Base-by-base conservation (phyloP, 1,140 invertebrate species). In the Cardiocondyla obscurior region DNA sequence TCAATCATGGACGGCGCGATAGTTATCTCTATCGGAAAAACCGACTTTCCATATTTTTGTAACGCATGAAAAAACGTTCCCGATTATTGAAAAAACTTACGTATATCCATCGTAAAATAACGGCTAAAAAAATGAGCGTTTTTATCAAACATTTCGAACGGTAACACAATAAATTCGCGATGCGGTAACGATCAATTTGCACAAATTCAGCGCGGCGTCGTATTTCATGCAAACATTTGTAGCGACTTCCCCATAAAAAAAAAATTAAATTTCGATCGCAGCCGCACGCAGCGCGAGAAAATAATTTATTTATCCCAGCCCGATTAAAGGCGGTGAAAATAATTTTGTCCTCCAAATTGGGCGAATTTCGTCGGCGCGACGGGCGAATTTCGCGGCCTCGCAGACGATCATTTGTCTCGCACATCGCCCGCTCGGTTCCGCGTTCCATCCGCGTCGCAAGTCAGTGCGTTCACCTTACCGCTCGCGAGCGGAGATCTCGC, bases 391-490 rank as follows among this genome's bases (percentile, higher is more conserved):
- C 82, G 90, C 83, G 83, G 85, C 83, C 83, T 86, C 85, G 90
- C 84, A 91, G 88, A 91, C 91, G 87, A 89, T 93, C 90, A 93
- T 93, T 93, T 93, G 92, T 93, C 92, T 93, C 89, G 84, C 84
- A 86, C 89, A 92, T 93, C 88, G 89, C 84, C 85, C 90, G 90
- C 86, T 83, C 83, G 88, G 91, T 93, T 93, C 92, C 93, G 93
- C 91, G 92, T 93, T 93, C 93, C 92, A 91, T 88, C 89, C 86
- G 90, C 92, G 91, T 92, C 92, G 91, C 92, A 90, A 92, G 88
- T 88, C 90, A 92, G 92, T 93, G 90, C 93, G 90, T 93, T 93
- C 92, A 93, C 92, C 93, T 93, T 92, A 89, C 87, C 87, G 60
- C 88, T 86, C 86, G 88, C 87, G 28, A 46, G 85, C 60, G 19